Evolutionary conservation across 2,113 vertebrate genomes (phyloP).

Genomic region (Lasiurus cinereus): DNA sequence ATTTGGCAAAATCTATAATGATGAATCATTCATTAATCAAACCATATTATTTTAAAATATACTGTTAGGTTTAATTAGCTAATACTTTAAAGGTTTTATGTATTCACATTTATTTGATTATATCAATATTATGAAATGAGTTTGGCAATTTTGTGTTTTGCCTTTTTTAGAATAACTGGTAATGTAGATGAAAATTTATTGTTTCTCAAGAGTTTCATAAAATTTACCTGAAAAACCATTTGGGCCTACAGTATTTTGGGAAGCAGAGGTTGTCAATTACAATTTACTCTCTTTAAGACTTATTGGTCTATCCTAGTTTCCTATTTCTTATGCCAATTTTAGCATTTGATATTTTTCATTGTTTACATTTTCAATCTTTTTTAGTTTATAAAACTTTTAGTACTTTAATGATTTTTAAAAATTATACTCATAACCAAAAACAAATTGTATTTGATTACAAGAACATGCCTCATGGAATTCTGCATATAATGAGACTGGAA

Average conservation of each 20-base stretch:
- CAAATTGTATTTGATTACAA: not conserved
- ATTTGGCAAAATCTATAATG: conserved; percentile 29
- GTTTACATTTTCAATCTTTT: not conserved
- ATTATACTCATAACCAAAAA: not conserved
- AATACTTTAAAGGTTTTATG: conserved; percentile 45
- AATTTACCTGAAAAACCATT: conserved; percentile 2
- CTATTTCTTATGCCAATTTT: conserved; percentile 1
- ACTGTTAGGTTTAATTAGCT: conserved; percentile 26
- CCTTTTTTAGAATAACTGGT: not conserved
- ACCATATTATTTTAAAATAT: conserved; percentile 58
- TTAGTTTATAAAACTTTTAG: not conserved
- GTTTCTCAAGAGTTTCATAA: conserved; percentile 7
- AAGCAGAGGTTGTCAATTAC: not conserved
- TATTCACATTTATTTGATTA: not conserved
- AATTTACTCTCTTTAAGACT: not conserved
- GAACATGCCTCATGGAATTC: not conserved
- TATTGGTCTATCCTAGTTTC: not conserved
- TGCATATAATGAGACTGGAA: not conserved
- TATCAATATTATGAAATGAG: not conserved
- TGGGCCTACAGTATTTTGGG: not conserved
- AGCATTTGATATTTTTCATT: conserved; percentile 17
- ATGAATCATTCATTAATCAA: conserved; percentile 30
- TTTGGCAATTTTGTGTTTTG: not conserved
- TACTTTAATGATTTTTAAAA: conserved; percentile 26
- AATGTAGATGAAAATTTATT: not conserved